Percentiles rank a stretch among this genome's conserved stretches.
Evolutionary conservation across 1,140 invertebrate species (phyloP).

Genomic region (Orchestia grillus): DNA sequence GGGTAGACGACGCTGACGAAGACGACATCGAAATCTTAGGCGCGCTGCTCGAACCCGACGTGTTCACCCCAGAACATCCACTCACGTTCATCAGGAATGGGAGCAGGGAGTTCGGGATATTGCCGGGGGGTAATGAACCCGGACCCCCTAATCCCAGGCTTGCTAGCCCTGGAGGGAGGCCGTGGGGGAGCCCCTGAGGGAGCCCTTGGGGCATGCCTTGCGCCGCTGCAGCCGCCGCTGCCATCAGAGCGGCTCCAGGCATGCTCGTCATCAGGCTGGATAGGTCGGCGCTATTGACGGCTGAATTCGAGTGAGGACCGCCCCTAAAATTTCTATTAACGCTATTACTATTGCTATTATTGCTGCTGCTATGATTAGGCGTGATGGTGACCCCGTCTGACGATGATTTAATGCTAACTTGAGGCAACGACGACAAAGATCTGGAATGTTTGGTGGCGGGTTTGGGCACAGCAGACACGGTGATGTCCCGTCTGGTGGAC

Average conservation of each 20-base stretch:
- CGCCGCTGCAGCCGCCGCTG: constrained; percentile 60
- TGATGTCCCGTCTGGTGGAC: constrained; percentile 67
- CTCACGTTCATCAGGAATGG: constrained; percentile 60
- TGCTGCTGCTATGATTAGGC: constrained; percentile 59
- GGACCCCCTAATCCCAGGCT: constrained; percentile 58
- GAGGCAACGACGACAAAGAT: constrained; percentile 61
- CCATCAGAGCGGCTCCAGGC: constrained; percentile 24
- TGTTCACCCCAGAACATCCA: not conserved
- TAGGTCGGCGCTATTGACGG: constrained; percentile 46
- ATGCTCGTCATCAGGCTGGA: constrained; percentile 26
- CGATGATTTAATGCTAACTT: constrained; percentile 67
- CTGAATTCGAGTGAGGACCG: not conserved
- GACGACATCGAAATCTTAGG: not conserved
- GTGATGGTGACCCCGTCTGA: constrained; percentile 48
- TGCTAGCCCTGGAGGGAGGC: constrained; percentile 64
- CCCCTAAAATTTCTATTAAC: constrained; percentile 51
- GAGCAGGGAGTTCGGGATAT: constrained; percentile 60
- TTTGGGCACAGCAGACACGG: constrained; percentile 67
- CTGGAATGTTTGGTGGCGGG: constrained; percentile 65
- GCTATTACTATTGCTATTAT: constrained; percentile 58
- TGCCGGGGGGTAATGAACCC: constrained; percentile 62
- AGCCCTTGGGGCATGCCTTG: constrained; percentile 64
- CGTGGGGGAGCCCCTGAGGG: constrained; percentile 2
- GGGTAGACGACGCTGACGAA: not conserved
- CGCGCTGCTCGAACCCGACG: not conserved